Base-by-base conservation (phyloP, 2,888 invertebrate genomes). In the Heliconius ethilla region DNA sequence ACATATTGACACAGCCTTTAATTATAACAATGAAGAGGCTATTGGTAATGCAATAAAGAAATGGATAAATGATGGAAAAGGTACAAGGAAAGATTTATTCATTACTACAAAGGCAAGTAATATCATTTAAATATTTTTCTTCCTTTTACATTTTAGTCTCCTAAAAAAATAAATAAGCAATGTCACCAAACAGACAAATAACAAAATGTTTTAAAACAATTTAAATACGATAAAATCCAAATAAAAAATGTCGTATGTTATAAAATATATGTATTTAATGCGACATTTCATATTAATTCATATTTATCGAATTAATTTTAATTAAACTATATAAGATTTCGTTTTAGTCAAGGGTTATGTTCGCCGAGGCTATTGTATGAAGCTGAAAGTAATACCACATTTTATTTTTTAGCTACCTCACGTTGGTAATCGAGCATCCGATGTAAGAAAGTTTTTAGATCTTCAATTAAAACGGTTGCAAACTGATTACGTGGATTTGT, bases 1-100 rank as follows among this genome's bases (percentile, higher is more conserved):
- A 82, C 97, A 97, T 83, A 96, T 96, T 82, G 97, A 97, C 87
- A 97, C 97, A 18, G 97, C 97, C 45, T 96, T 96, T 86, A 96
- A 96, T 90, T 97, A 97, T 85, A 96, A 96, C 81, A 97, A 97
- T 84, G 97, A 97, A 89, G 96, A 96, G 82, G 95, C 96, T 2
- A 96, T 97, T 82, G 97, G 97, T 7, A 94, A 92, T 77, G 96
- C 96, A 51, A 88, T 97, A 73, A 95, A 95, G 83, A 95, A 95
- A 85, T 96, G 96, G 96, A 92, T 97, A 55, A 87, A 92, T 37
- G 92, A 95, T 70, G 96, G 96, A 63, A 95, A 95, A 84, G 95
- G 96, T 18, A 95, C 92, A 79, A 92, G 97, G 78, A 95, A 96
- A 84, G 97, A 97, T 73, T 90, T 97, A 79, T 97, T 97, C 90